phyloP scores from a whole-genome alignment of 1,140 invertebrate genomes.

The Acromyrmex echinatior region DNA sequence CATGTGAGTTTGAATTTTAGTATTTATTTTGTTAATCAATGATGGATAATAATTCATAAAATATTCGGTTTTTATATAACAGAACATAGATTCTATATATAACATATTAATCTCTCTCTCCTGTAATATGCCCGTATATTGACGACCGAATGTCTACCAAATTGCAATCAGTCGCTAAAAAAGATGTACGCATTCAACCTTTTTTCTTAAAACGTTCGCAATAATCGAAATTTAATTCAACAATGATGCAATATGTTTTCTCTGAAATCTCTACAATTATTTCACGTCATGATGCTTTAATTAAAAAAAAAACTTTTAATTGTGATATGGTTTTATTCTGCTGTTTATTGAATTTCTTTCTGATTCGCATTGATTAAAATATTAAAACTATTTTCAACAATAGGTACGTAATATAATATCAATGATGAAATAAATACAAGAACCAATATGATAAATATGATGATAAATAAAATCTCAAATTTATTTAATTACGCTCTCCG shows the following conservation, averaged over 20 bases:
- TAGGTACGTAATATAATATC: background rate
- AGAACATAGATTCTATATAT: conserved; percentile 3
- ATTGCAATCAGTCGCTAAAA: background rate
- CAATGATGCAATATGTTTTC: background rate
- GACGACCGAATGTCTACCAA: background rate
- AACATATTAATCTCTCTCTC: background rate
- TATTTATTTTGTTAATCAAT: conserved; percentile 22
- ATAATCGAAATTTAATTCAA: conserved; percentile 36
- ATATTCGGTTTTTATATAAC: background rate
- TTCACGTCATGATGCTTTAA: background rate
- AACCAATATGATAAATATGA: background rate
- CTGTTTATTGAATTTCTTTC: background rate
- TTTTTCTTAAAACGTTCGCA: background rate
- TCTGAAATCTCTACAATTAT: background rate
- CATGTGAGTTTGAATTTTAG: background rate
- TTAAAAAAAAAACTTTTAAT: conserved; percentile 8
- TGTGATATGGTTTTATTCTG: background rate
- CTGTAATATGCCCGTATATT: background rate
- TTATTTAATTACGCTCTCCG: background rate
- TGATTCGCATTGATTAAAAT: background rate
- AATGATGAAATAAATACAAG: background rate
- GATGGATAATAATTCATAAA: conserved; percentile 2
- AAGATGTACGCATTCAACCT: background rate
- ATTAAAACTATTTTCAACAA: background rate
- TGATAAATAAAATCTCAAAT: conserved; percentile 1